Evolutionary conservation across 1,140 invertebrate genomes (phyloP), one percentile per base, ranked within the genome.

Genomic region (Hycleus phaleratus): DNA sequence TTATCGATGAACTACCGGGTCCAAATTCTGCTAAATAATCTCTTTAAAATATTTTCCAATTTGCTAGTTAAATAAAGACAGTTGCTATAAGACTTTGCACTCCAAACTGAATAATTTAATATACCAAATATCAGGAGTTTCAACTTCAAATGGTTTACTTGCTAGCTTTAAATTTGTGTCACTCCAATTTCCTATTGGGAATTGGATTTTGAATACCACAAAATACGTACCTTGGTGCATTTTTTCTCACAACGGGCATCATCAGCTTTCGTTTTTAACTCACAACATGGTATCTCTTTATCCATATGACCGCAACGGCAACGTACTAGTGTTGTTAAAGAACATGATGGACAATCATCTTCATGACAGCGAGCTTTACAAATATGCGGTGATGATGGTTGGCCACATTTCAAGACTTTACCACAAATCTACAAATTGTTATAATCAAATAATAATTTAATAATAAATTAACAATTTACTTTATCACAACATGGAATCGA

Each of bases 251-350:
- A 98, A 8, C 85, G 73, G 4, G 86, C 83, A 68, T 88, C 87
- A 63, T 87, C 84, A 18, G 81, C 78, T 65, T 84, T 82, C 0
- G 81, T 80, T 0, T 77, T 82, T 1, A 93, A 71, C 42, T 92
- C 82, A 2, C 75, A 75, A 71, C 95, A 98, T 1, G 83, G 78
- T 45, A 96, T 82, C 71, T 93, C 85, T 63, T 88, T 87, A 54
- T 86, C 84, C 77, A 88, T 88, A 67, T 86, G 82, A n/a, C 90
- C 91, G 74, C 96, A 98, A n/a, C 91, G 84, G 70, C 96, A 98
- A 50, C 82, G 83, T 0, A 95, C 81, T 2, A 82, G 71, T 0
- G 91, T 93, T 10, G 80, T 83, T 12, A 87, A 81, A 10, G 84
- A 80, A 68, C 96, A 98, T 0, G 84, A 80, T 5, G 88, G 86